phyloP scores from a whole-genome alignment of 2,888 invertebrate species.

The Agrotis clavis region DNA sequence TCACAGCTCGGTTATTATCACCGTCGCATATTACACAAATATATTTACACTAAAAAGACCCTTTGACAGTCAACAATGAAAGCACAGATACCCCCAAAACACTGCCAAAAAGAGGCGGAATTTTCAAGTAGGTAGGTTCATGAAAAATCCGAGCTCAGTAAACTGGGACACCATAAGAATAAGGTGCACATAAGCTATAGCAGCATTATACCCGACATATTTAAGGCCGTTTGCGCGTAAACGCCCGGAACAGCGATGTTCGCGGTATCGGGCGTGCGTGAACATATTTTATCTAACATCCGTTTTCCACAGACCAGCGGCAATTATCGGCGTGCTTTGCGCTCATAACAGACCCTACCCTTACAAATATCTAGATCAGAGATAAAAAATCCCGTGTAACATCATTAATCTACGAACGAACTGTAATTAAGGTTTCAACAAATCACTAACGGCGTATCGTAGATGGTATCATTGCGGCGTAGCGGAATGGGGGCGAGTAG shows the following conservation, averaged over 20 bases:
- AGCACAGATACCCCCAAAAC: neutral
- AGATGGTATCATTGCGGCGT: conserved; percentile 76
- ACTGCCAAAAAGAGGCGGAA: neutral
- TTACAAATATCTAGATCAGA: conserved; percentile 67
- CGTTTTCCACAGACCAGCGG: conserved; percentile 77
- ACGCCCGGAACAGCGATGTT: conserved; percentile 77
- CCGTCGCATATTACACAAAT: neutral
- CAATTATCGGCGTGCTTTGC: conserved; percentile 87
- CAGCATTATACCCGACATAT: conserved; percentile 58
- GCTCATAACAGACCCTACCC: conserved; percentile 79
- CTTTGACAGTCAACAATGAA: neutral
- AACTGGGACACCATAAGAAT: conserved; percentile 62
- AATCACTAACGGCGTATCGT: conserved; percentile 81
- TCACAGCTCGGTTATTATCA: too few species aligned
- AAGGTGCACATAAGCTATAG: conserved; percentile 57
- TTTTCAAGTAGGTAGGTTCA: conserved; percentile 5
- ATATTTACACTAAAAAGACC: neutral
- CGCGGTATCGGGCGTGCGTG: conserved; percentile 86
- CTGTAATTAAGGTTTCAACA: conserved; percentile 87
- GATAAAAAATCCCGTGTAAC: conserved; percentile 79
- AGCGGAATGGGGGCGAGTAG: conserved; percentile 71
- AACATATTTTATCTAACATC: conserved; percentile 88
- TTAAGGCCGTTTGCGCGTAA: conserved; percentile 70
- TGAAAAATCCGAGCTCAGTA: conserved; percentile 20
- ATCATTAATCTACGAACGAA: conserved; percentile 82